A percentile compares a stretch with the other conserved stretches of the same genome.
phyloP scores from a whole-genome alignment of 2,797 vertebrate species.

The Coluber constrictor region DNA sequence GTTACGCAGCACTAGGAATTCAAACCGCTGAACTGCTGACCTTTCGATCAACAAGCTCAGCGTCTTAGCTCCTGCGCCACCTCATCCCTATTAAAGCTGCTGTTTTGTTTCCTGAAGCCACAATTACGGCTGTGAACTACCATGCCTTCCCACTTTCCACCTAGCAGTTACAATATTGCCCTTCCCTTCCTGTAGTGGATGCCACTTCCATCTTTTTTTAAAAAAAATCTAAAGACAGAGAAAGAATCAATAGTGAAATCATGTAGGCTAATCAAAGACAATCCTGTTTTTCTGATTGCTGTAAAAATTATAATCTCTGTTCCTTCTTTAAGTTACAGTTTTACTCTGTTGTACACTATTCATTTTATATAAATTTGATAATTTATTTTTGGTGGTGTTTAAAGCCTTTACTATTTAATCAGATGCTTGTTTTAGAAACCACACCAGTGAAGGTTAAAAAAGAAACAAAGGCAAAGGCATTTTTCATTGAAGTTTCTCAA shows the following conservation, averaged over 20 bases:
- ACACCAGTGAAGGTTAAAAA: not conserved
- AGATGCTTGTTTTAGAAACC: not conserved
- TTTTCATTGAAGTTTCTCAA: not conserved
- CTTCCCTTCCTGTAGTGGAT: not conserved
- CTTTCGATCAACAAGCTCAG: too few relatives aligned
- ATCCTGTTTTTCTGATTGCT: not conserved
- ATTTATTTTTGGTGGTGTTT: not conserved
- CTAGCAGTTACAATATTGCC: not conserved
- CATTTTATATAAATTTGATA: not conserved
- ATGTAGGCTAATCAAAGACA: not conserved
- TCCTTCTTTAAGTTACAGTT: not conserved
- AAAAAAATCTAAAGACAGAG: not conserved
- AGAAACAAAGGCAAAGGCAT: not conserved
- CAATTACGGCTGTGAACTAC: not conserved
- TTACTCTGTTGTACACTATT: not conserved
- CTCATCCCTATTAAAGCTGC: not conserved
- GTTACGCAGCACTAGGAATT: too few relatives aligned
- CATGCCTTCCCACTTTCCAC: not conserved
- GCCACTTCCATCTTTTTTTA: not conserved
- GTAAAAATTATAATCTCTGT: not conserved
- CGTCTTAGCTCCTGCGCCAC: too few relatives aligned
- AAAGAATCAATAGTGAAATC: not conserved
- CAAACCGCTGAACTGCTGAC: too few relatives aligned
- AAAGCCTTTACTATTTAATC: constrained; percentile 6
- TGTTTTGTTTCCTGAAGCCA: not conserved